Evolutionary conservation across 2,888 invertebrate species (phyloP), one percentile per base, ranked within the genome.

Genomic region (Oscheius sp.): DNA sequence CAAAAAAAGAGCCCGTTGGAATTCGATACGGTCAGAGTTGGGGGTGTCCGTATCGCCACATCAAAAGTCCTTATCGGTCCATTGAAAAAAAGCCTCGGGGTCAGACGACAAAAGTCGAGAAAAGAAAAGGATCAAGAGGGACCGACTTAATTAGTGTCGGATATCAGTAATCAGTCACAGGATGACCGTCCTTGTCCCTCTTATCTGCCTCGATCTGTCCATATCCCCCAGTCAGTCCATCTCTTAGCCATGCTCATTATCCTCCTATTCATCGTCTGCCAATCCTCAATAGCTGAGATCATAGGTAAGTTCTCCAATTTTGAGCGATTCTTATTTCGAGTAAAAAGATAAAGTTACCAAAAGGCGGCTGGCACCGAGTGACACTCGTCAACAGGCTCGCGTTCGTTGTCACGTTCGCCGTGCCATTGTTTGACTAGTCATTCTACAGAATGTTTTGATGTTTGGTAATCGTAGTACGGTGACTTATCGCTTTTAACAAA

Each of bases 131-230:
- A 29, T 16, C 16, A 3, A 6, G 56, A 29, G 58, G 58, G 58
- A 58, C 58, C 58, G 29, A 58, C 29, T 21, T 21, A 27, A 58
- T 27, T 29, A 21, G 43, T 25, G n/a, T 5, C 49, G 21, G 49
- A 49, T 16, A 25, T 5, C n/a, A 55, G 55, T 55, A 55, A 55
- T 55, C 55, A 55, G 55, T 55, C 27, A 55, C 55, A 23, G 35
- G 55, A 2, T 43, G 61, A 45, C 61, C 61, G 41, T 12, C 61
- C 61, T 61, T 61, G 61, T 61, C 61, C 58, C 29, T 25, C 27
- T 45, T 41, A 61, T 61, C 58, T 23, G 9, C n/a, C 2, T 2
- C 9, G 58, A 58, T 35, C 21, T 58, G 27, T 3, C 58, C 9
- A 27, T 35, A 9, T 27, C 27, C 58, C n/a, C 27, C 27, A 27